Evolutionary conservation across 2,113 vertebrate species (phyloP), one percentile per base, ranked within the genome.

Genomic region (Sula dactylatra): DNA sequence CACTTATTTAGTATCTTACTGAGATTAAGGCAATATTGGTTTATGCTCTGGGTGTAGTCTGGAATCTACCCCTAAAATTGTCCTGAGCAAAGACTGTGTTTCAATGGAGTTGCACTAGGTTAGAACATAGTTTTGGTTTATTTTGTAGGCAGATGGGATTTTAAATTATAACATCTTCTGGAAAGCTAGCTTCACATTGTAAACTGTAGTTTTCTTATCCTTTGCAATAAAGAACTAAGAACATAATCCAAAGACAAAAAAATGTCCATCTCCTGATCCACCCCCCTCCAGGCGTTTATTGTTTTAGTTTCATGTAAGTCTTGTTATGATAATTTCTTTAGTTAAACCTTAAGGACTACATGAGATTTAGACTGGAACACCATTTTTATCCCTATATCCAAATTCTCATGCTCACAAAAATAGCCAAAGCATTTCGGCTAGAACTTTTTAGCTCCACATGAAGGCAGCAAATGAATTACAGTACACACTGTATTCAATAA

Each of bases 401-500:
- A 71, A 95, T 73, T 61, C 73, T 32, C 69, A 50, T n/a, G 61
- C 66, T 84, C 94, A 78, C 40, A 79, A 69, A 86, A 93, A 87
- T 5, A 93, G 44, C 50, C 61, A 96, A 59, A 94, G 38, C 90
- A 82, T 78, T 94, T 95, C 44, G 83, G 78, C 36, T 86, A 70
- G 73, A 95, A 88, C 62, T 96, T 97, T 95, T 88, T 69, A 90
- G 89, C 81, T 96, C 84, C 58, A 79, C 64, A 88, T 92, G 88
- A 97, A 97, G 86, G 94, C 95, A 92, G 65, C 79, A 82, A 96
- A 94, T 94, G 93, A 96, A 97, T 96, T 97, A 82, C 87, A 97
- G 82, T 90, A 69, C 76, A 93, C 81, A 96, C 72, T 92, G 71
- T 95, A 97, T 94, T 95, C 91, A 97, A 82, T 90, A 95, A 97